Percentiles rank a stretch among this genome's conserved stretches.
Evolutionary conservation across 2,797 vertebrate species (phyloP).

Genomic region (Dromococcyx pavoninus): DNA sequence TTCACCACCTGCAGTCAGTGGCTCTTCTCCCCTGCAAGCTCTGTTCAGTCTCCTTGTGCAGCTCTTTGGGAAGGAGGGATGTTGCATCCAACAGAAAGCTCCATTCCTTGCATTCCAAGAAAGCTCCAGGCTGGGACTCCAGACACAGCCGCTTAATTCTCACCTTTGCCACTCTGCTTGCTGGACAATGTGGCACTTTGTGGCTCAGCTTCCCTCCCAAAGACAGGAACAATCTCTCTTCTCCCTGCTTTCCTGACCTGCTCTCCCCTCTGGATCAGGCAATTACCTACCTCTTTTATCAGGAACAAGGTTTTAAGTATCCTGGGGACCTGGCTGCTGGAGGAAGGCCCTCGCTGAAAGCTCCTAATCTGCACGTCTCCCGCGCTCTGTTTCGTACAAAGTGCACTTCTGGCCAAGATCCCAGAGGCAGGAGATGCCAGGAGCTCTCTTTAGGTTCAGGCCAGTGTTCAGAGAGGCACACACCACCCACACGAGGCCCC

Average conservation of each 20-base stretch:
- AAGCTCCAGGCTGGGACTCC: not conserved
- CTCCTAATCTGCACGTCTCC: not conserved
- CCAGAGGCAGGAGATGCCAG: not conserved
- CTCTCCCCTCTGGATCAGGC: not conserved
- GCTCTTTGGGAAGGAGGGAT: not conserved
- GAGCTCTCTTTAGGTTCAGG: not conserved
- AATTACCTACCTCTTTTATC: not conserved
- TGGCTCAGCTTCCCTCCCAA: not conserved
- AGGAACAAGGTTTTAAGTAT: not conserved
- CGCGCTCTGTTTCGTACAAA: not conserved
- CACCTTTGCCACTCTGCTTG: not conserved
- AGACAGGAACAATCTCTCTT: not conserved
- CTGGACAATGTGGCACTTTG: not conserved
- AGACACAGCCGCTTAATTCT: not conserved
- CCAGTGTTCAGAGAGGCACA: not conserved
- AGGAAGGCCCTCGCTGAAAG: not conserved
- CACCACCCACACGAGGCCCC: not conserved
- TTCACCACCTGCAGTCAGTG: not conserved
- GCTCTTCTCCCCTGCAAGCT: not conserved
- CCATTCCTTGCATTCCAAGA: not conserved
- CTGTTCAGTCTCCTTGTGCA: not conserved
- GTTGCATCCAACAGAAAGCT: not conserved
- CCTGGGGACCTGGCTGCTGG: not conserved
- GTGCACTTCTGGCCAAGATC: not conserved
- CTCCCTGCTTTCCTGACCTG: not conserved